Conservation (phyloP, 2,113 vertebrate species). For the Tautogolabrus adspersus region DNA sequence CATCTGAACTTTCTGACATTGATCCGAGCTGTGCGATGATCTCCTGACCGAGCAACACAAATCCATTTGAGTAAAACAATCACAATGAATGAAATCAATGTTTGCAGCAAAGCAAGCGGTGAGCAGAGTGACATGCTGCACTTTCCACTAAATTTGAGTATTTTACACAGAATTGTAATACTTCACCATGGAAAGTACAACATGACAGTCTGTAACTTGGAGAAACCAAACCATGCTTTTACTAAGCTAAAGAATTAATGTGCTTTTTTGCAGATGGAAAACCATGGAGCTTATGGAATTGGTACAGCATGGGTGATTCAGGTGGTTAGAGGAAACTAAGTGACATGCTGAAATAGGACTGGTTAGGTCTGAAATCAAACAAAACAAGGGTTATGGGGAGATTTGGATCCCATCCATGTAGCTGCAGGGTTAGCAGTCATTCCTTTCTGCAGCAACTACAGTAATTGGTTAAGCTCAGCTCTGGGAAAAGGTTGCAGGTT, state of each 20-base stretch:
- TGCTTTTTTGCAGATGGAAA: constrained; percentile 4
- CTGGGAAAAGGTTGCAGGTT: constrained; percentile 59
- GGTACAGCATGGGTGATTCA: constrained; percentile 10
- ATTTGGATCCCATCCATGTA: constrained; percentile 49
- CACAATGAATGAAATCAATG: constrained; percentile 12
- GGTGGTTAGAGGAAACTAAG: constrained; percentile 42
- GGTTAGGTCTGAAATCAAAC: constrained; percentile 52
- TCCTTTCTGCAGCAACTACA: constrained; percentile 54
- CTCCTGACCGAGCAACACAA: constrained; percentile 87
- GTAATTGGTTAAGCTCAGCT: constrained; percentile 57
- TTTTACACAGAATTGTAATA: not conserved
- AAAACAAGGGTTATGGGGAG: constrained; percentile 40
- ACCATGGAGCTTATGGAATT: not conserved
- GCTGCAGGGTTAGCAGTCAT: constrained; percentile 70
- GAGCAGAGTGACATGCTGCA: constrained; percentile 61
- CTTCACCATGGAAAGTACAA: constrained; percentile 51
- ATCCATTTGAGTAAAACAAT: constrained; percentile 67
- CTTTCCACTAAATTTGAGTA: constrained; percentile 45
- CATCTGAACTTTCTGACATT: constrained; percentile 90
- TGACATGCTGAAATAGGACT: constrained; percentile 68
- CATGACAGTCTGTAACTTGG: constrained; percentile 49
- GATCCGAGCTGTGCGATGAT: constrained; percentile 87
- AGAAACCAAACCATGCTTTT: constrained; percentile 61
- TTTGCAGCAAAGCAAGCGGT: constrained; percentile 56
- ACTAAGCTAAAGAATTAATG: not conserved